These are phyloP conservation scores for Drosophila nigrodunni DNA, from an alignment of 1,140 invertebrate genomes.

Conservation along the genomic window DNA sequence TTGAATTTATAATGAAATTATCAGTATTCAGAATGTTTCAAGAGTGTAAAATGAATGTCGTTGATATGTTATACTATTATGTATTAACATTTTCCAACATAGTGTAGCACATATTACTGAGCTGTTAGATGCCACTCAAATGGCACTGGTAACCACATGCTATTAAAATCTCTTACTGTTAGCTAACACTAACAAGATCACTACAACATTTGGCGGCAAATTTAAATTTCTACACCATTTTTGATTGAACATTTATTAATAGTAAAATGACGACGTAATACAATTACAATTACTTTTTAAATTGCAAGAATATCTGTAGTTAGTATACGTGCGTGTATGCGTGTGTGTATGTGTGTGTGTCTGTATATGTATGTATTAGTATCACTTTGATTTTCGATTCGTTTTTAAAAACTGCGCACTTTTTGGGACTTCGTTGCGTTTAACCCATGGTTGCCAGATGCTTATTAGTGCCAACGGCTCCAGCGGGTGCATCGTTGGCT, in stretches of 20 bases:
- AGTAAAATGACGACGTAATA: slow-evolving; percentile 67
- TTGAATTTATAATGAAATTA: too few relatives aligned
- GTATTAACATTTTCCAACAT: too few relatives aligned
- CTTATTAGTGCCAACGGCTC: slow-evolving; percentile 46
- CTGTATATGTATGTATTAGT: slow-evolving; percentile 76
- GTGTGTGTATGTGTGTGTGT: slow-evolving; percentile 68
- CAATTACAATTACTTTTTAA: slow-evolving; percentile 64
- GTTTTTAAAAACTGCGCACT: slow-evolving; percentile 18
- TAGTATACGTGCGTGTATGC: slow-evolving; percentile 57
- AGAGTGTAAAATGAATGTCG: too few relatives aligned
- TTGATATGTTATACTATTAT: too few relatives aligned
- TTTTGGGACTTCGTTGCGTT: neutral
- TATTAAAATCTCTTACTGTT: neutral
- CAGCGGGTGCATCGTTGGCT: slow-evolving; percentile 55
- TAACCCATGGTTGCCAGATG: slow-evolving; percentile 69
- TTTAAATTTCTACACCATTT: slow-evolving; percentile 14
- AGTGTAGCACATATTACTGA: neutral
- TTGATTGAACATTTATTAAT: slow-evolving; percentile 74
- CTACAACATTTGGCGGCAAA: slow-evolving; percentile 15
- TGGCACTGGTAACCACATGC: neutral
- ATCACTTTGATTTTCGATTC: slow-evolving; percentile 76
- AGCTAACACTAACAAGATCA: slow-evolving; percentile 1
- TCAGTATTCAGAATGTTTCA: too few relatives aligned
- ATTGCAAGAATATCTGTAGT: slow-evolving; percentile 64
- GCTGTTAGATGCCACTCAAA: neutral